Evolutionary conservation across 1,140 invertebrate genomes (phyloP), one percentile per base, ranked within the genome.

Genomic region (Caenorhabditis brenneri): DNA sequence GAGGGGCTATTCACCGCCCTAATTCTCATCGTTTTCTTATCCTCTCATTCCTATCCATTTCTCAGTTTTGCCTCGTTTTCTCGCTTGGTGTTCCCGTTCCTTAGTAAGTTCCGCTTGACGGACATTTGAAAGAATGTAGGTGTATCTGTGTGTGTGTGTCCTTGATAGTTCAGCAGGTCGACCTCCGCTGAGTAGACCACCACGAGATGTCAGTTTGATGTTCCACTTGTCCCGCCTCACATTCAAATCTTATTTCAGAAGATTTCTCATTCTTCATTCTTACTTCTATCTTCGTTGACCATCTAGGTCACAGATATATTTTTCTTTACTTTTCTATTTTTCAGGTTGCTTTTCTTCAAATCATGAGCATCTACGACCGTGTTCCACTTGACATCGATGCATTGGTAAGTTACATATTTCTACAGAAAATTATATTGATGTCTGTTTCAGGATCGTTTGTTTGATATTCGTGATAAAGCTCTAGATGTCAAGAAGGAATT

Each of bases 111-210:
- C n/a, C 36, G 36, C 22, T 74, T 36, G 10, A 10, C 58, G 31
- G 31, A 74, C 36, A 24, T 24, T 74, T 74, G 5, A 31, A 42
- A 46, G 12, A 42, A 74, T 74, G 33, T 74, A 74, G 33, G 36
- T 74, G 22, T 42, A 74, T 74, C 19, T 42, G 33, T 39, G 36
- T n/a, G 15, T 6, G 36, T 42, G 22, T 46, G 65, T 39, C 65
- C 65, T 74, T 74, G 65, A 74, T 74, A 74, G 65, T 39, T 74
- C 65, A 74, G 65, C 33, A 42, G 36, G n/a, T 46, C 53, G 65
- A 42, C 65, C 65, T 74, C 65, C 65, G 65, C n/a, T 74, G 33
- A 74, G 65, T 46, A 74, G 65, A 74, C 65, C 65, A 74, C 65
- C 22, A 65, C 65, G 36, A 24, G 36, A 74, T 22, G 24, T n/a